Evolutionary conservation across 2,797 vertebrate genomes (phyloP), one percentile per base, ranked within the genome.

Genomic region (Notoglanidium macrostoma): DNA sequence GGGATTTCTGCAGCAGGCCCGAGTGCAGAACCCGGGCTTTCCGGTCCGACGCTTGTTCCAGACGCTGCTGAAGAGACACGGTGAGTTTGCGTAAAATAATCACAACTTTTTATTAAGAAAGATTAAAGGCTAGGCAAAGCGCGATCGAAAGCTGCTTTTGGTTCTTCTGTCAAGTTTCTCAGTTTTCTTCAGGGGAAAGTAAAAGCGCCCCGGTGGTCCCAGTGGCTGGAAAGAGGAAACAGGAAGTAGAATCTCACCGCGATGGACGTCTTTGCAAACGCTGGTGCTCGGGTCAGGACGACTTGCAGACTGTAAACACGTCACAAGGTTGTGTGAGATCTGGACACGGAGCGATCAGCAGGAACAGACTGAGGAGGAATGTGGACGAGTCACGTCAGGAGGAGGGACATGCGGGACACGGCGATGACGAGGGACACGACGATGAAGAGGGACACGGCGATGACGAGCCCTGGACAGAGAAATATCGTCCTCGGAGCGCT

Each of bases 391-490:
- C 35, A 19, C 54, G 0, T 80, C 77, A 23, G 85, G 26, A 57
- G 0, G 35, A 35, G 32, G 11, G n/a, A 9, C 9, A 6, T 35
- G 72, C 19, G 14, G 14, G 11, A 63, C 1, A 19, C 10, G 19
- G 9, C 4, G 11, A 57, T 17, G 21, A 21, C 70, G 26, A 0
- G 17, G 11, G 51, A 54, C 7, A n/a, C 10, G 26, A 3, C 19
- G 68, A 85, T 89, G 97, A 98, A 14, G 86, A 92, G 46, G 54
- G 26, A 51, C 6, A 51, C 7, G 26, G 6, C 6, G 68, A 85
- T 89, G 97, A 98, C 15, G 86, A 92, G 46, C 96, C 98, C 77
- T 99, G 98, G 98, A 99, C 98, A 17, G 98, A 99, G 88, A 99
- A 97, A 87, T 99, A 98, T 63, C 96, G 96, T 80, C 98, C 98